Evolutionary conservation across 2,888 invertebrate species (phyloP), one percentile per base, ranked within the genome.

Genomic region (Apamea monoglypha): DNA sequence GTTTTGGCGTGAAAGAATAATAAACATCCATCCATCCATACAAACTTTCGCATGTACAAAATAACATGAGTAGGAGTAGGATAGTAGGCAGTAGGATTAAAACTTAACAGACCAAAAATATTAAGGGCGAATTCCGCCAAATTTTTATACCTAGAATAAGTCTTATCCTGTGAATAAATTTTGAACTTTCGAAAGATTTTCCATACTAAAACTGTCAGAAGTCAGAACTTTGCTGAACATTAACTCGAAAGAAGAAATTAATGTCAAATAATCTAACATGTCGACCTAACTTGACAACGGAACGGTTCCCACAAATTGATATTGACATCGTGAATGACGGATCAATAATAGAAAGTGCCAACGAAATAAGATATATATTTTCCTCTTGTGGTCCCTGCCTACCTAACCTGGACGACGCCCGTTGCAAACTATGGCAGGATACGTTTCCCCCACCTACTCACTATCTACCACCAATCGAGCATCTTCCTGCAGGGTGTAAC

Each of bases 221-320:
- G 56, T 10, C 7, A 53, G 2, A 53, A 21, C 21, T 8, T 53
- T 53, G 21, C 8, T 53, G 44, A 69, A 68, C 7, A 12, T n/a
- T 50, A 71, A 16, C 10, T 71, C 14, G 10, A 0, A 21, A 16
- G 16, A 50, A 36, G 10, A 32, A 50, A 71, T 0, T 0, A 14
- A 36, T 8, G 32, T 47, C n/a, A 74, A 36, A 71, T 29, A 29
- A 47, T 21, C 68, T 18, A 40, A 68, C 12, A 68, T 29, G 29
- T 68, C 36, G 29, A 18, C 4, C 2, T 21, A 47, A 56, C 32
- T 44, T 61, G 59, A 80, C n/a, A 80, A 50, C 36, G 18, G 16
- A 74, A 25, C 16, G 14, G 21, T 18, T 14, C 25, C 40, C 10
- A 32, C n/a, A 72, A 80, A 80, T 72, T 72, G 36, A 36, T 70